Evolutionary conservation across 2,113 vertebrate species (phyloP), one percentile per base, ranked within the genome.

Genomic region (Prunella fulvescens): DNA sequence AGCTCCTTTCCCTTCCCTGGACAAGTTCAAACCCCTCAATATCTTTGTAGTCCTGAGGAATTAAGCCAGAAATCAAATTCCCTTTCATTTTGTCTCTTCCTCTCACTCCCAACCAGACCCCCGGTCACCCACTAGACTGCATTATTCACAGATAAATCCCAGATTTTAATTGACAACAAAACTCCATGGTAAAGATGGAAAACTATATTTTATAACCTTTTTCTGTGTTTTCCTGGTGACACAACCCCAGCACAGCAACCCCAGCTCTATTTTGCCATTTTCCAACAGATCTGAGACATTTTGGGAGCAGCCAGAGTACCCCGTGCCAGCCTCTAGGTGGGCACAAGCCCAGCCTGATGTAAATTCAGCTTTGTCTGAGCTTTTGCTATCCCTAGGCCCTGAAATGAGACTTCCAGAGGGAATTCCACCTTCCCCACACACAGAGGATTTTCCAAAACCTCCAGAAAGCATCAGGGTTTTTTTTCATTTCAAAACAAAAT

Each of bases 81-180:
- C 10, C 3, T 13, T 53, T 33, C 9, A 69, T 60, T 90, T 77
- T 60, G 22, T 6, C 19, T 54, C 7, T 50, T 58, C 22, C 7
- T 48, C 35, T 66, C 50, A 28, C 22, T 48, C 35, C 25, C 35
- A 48, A 7, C 2, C 31, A 9, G 12, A 39, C 37, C 11, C 39
- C 10, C 15, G 35, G 2, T 26, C 65, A 35, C 1, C 0, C 19
- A 4, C 23, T 2, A 7, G 26, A 4, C 14, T 11, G 5, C 0
- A 0, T 2, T 29, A 12, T 6, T 16, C 37, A 19, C 3, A 17
- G 24, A 12, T 5, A 61, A 62, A 50, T 31, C 17, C 24, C 20
- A 22, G 18, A 25, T 66, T 73, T 39, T 31, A 42, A 28, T 5
- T 10, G 11, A 9, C 11, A 44, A 14, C 37, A 61, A 26, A 65